Evolutionary conservation across 2,888 invertebrate genomes (phyloP).

Genomic region (Xanthorhoe designata): DNA sequence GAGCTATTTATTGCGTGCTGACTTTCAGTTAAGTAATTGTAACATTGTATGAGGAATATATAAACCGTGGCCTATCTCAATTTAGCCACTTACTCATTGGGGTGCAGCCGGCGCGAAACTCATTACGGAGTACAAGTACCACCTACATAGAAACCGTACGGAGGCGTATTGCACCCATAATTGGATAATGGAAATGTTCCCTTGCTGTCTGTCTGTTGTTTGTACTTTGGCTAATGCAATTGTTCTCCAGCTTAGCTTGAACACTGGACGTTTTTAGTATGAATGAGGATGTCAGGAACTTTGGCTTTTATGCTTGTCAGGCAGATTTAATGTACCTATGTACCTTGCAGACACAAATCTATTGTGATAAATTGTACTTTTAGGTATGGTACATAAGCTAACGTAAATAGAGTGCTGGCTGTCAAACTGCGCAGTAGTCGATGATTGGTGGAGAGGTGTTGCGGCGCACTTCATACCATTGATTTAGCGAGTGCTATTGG

Average conservation of each 20-base stretch:
- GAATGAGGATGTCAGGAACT: not conserved
- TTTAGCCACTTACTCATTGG: conserved; percentile 11
- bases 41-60: not conserved
- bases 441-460: too few species aligned
- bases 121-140: conserved; percentile 34
- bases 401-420: too few species aligned
- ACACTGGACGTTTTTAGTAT: not conserved
- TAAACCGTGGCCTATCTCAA: not conserved
- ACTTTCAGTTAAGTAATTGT: conserved; percentile 2
- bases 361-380: too few species aligned
- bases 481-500: too few species aligned
- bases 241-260: conserved; percentile 19
- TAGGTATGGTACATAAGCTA: too few species aligned
- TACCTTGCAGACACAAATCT: too few species aligned
- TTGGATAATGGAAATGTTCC: conserved; percentile 45
- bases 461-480: too few species aligned
- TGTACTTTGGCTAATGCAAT: conserved; percentile 21
- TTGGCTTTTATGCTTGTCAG: not conserved
- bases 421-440: too few species aligned
- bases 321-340: not conserved
- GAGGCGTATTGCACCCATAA: conserved; percentile 44
- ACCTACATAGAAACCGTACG: conserved; percentile 48
- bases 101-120: conserved; percentile 28
- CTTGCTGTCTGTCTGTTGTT: conserved; percentile 30
- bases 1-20: conserved; percentile 7